Evolutionary conservation across 2,797 vertebrate species (phyloP).

Genomic region (Phrynocephalus guinanensis): DNA sequence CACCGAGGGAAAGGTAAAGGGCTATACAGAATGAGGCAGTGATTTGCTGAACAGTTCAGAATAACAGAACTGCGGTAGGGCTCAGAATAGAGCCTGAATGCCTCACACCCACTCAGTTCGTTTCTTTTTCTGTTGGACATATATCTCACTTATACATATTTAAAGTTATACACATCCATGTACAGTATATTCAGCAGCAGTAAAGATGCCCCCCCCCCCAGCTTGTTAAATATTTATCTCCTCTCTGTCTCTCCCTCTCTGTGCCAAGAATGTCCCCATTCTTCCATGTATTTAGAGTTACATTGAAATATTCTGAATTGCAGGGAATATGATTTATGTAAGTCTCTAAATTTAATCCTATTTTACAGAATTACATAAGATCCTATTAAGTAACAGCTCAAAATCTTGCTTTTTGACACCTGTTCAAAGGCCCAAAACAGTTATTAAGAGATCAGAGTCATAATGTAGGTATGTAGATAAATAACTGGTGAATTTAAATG

Average conservation of each 20-base stretch:
- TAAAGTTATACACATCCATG: conserved; percentile 20
- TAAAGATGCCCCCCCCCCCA: conserved; percentile 35
- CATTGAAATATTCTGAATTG: conserved; percentile 42
- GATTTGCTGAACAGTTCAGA: background rate
- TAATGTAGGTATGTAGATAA: background rate
- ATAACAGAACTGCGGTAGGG: background rate
- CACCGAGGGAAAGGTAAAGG: background rate
- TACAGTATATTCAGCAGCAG: conserved; percentile 10
- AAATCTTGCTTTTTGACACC: conserved; percentile 47
- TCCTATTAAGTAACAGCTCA: conserved; percentile 54
- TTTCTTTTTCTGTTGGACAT: background rate
- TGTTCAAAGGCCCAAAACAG: conserved; percentile 33
- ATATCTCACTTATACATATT: conserved; percentile 41
- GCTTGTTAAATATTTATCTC: conserved; percentile 23
- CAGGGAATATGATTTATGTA: conserved; percentile 51
- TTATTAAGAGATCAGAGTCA: background rate
- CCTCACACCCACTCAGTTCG: background rate
- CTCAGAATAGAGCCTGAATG: background rate
- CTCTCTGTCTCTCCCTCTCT: conserved; percentile 32
- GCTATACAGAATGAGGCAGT: background rate
- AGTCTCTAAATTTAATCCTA: conserved; percentile 51
- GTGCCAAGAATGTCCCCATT: conserved; percentile 40
- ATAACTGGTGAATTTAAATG: background rate
- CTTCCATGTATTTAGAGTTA: conserved; percentile 42
- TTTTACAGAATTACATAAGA: conserved; percentile 52